Conservation (phyloP, 2,888 invertebrate genomes). For the Lumbricus terrestris region DNA sequence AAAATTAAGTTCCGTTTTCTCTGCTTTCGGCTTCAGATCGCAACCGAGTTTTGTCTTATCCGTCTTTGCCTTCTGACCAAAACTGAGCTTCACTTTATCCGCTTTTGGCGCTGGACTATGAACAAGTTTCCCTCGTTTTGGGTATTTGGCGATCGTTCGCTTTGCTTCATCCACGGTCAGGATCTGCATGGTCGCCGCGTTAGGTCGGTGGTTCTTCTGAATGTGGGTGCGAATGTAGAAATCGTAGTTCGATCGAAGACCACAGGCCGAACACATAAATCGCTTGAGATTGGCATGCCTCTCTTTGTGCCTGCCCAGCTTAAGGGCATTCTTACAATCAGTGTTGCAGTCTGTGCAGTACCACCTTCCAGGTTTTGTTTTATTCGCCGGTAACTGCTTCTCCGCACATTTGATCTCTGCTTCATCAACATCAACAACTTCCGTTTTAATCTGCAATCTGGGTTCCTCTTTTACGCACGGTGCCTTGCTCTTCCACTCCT, state of each 20-base stretch:
- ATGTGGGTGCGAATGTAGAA: slow-evolving; percentile 1
- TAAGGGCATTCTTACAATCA: neutral
- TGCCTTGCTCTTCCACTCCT: neutral
- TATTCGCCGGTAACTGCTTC: neutral
- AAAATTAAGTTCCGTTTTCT: too few species aligned
- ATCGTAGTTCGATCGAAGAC: neutral
- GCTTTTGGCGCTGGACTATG: too few species aligned
- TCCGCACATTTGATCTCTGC: neutral
- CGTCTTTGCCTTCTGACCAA: too few species aligned
- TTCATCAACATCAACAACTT: neutral
- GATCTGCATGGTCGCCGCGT: neutral
- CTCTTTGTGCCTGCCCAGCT: neutral
- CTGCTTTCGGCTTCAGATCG: too few species aligned
- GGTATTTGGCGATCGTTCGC: neutral
- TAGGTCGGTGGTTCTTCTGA: neutral
- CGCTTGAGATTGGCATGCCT: slow-evolving; percentile 11
- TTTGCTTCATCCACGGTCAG: neutral
- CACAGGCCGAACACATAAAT: neutral
- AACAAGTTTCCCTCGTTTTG: neutral
- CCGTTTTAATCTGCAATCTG: neutral
- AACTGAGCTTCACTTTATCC: too few species aligned
- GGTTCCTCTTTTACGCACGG: neutral
- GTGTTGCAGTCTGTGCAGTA: neutral
- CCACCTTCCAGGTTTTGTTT: neutral
- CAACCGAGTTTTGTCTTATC: too few species aligned